Evolutionary conservation across 1,140 invertebrate species (phyloP), one percentile per base, ranked within the genome.

Genomic region (Drosophila nikananu): DNA sequence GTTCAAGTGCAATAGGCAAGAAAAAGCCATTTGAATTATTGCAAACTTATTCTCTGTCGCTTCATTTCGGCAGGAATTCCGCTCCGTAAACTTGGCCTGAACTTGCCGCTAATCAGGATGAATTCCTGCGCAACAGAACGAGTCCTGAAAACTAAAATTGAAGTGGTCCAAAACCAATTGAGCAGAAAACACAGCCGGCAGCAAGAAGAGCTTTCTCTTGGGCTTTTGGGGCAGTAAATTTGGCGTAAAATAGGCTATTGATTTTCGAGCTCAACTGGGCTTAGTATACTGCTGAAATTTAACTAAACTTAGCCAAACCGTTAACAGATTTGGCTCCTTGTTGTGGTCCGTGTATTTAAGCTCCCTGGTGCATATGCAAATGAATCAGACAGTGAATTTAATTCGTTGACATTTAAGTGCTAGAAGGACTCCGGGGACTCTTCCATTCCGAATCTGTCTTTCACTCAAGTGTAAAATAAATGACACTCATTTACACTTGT

Each of bases 401-500:
- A 80, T 44, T 64, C 62, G 37, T 65, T 77, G 39, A 42, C 64
- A 76, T 70, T 81, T 76, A 58, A 58, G 57, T 58, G 42, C 39
- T 41, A 21, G 32, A 57, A 62, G 59, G n/a, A 54, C 54, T 7
- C 46, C 10, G 13, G 44, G 19, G 39, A 55, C 52, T 25, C 35
- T 49, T 71, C 37, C 27, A 55, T 48, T 73, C 41, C 32, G 61
- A 60, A 57, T 32, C 64, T 75, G 51, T 71, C 42, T 48, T 55
- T 58, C 59, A 23, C 64, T 46, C 67, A 63, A 49, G 64, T 68
- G 44, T 57, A 80, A 80, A 87, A 86, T 77, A 81, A 87, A 83
- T 84, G 77, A 78, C 66, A 81, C 81, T 89, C 84, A 81, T 84
- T 87, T 89, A 75, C 84, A 89, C 81, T 83, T 83, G 65, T 83